Base-by-base conservation (phyloP, 2,113 vertebrate genomes). In the Perca schrenkii region DNA sequence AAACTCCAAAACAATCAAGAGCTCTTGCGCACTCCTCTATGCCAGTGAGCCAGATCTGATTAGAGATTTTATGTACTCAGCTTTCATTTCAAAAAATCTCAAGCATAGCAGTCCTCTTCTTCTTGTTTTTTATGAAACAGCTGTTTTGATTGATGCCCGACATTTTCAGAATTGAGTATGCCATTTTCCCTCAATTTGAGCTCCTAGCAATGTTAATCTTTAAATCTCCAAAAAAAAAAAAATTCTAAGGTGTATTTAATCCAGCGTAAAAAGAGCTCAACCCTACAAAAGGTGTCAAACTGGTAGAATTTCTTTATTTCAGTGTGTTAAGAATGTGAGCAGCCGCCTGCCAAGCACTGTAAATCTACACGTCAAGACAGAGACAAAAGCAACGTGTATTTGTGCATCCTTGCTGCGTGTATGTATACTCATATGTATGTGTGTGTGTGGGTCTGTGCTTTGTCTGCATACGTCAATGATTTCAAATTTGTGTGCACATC, bases 1-100 rank as follows among this genome's bases (percentile, higher is more conserved):
- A 80, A 43, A 90, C 85, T 83, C 28, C 56, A 66, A 82, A 90
- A 91, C 86, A 91, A 86, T 70, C 72, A 64, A 66, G 46, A 36
- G n/a, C 73, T 88, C 28, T 84, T 86, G 77, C 74, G 79, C 61
- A 87, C 67, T 43, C 77, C 64, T 83, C 8, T 16, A 43, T 3
- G 53, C 22, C 1, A 2, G 50, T 8, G 36, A 25, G 72, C 78
- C 84, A 88, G 67, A 94, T 91, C 85, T 87, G 86, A 88, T 91
- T 72, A 86, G 53, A 73, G 21, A 46, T 79, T 77, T 83, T 68
- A 79, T 75, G 75, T 86, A 54, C 1, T 43, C 46, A 53, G 21
- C 2, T 47, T 52, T 88, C 34, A 10, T 73, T 81, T 40, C 69
- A 47, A 25, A 47, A 62, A 47, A 84, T 76, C 8, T 64, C 57